A percentile compares a stretch with the other conserved stretches of the same genome.
Evolutionary conservation across 2,888 invertebrate species (phyloP).

Genomic region (Pammene fasciana): DNA sequence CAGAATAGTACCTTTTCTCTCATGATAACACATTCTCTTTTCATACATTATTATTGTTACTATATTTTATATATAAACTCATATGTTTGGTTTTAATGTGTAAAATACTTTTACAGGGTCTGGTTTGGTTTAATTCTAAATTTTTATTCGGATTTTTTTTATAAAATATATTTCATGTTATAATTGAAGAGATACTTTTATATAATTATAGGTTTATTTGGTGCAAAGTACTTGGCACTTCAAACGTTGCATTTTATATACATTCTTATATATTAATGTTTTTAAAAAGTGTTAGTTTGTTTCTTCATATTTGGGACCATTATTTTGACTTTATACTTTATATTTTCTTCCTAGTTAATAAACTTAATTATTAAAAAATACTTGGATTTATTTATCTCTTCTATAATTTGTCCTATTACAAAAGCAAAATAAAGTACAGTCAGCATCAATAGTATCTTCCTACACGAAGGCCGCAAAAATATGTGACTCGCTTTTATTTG

Average conservation of each 20-base stretch:
- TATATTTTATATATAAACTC: conserved; percentile 6
- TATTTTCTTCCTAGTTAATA: conserved; percentile 45
- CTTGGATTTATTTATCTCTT: conserved; percentile 12
- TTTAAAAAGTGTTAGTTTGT: conserved; percentile 23
- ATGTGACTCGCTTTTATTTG: too few relatives aligned
- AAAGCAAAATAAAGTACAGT: too few relatives aligned
- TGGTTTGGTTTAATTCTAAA: conserved; percentile 16
- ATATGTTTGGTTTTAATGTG: not conserved
- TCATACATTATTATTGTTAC: not conserved
- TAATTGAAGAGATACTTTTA: conserved; percentile 22
- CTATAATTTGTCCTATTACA: not conserved
- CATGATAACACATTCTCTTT: not conserved
- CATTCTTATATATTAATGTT: conserved; percentile 12
- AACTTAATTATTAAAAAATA: conserved; percentile 30
- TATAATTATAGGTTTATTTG: conserved; percentile 1
- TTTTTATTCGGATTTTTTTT: conserved; percentile 26
- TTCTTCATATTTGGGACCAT: conserved; percentile 44
- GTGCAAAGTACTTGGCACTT: not conserved
- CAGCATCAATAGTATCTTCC: too few relatives aligned
- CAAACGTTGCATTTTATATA: conserved; percentile 20
- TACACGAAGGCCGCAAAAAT: too few relatives aligned
- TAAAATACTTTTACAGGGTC: conserved; percentile 12
- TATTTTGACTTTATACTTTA: conserved; percentile 43
- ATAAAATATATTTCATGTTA: conserved; percentile 5
- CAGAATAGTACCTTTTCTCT: not conserved